These are phyloP conservation scores for Rallus crepitans DNA, from an alignment of 2,797 vertebrate species.

Conservation along the genomic window DNA sequence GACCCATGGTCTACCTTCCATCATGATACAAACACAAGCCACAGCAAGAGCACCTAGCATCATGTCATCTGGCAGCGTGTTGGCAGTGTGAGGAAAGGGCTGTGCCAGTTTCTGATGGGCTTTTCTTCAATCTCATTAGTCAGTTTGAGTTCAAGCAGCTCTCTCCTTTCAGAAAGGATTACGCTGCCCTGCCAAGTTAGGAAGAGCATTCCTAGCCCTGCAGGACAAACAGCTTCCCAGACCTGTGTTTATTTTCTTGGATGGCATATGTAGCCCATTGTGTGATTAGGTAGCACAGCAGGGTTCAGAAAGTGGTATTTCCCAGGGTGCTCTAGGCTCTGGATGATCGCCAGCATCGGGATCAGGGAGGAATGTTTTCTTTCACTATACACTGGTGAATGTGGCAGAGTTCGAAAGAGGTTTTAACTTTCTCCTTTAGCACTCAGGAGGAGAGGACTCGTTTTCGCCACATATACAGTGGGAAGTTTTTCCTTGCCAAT, in stretches of 20 bases:
- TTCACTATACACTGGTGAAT: conserved; percentile 35
- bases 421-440: conserved; percentile 41
- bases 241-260: conserved; percentile 74
- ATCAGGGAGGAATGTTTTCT: conserved; percentile 69
- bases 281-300: conserved; percentile 69
- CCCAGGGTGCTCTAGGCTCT: conserved; percentile 58
- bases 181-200: conserved; percentile 67
- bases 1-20: neutral
- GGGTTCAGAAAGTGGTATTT: conserved; percentile 64
- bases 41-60: neutral
- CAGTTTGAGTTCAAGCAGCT: conserved; percentile 64
- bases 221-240: conserved; percentile 73
- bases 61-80: neutral
- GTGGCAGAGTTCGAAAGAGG: conserved; percentile 26
- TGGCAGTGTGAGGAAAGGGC: neutral
- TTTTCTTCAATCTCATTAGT: conserved; percentile 62
- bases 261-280: conserved; percentile 74
- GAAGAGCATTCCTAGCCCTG: conserved; percentile 71
- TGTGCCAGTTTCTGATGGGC: conserved; percentile 53
- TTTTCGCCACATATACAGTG: neutral
- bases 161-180: conserved; percentile 67
- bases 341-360: conserved; percentile 17
- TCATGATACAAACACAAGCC: neutral
- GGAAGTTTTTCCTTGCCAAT: neutral
- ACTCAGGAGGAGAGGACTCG: neutral